phyloP scores from a whole-genome alignment of 2,797 vertebrate species.

The Schizopygopsis malacanthus region DNA sequence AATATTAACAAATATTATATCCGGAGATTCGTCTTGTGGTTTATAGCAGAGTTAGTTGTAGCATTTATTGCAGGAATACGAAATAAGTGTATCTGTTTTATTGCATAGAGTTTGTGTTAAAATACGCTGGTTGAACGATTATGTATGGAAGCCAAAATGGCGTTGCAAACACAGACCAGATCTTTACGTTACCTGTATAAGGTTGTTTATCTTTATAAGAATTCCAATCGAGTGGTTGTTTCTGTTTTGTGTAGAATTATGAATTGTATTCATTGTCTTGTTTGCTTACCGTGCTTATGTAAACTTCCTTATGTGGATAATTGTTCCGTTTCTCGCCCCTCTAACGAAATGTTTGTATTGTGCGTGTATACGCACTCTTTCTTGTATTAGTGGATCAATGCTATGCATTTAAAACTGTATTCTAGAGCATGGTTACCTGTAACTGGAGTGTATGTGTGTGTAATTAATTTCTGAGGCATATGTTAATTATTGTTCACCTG shows the following conservation, averaged over 20 bases:
- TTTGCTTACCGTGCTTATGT: neutral
- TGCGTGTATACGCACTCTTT: neutral
- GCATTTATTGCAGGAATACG: no score
- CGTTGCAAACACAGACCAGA: constrained; percentile 57
- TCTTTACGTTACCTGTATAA: no score
- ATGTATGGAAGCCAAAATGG: constrained; percentile 72
- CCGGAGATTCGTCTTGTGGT: neutral
- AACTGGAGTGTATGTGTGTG: neutral
- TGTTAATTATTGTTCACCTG: neutral
- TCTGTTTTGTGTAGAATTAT: neutral
- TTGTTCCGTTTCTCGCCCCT: neutral
- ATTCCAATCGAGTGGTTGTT: neutral
- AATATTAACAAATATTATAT: neutral
- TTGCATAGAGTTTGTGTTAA: neutral
- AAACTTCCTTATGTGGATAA: neutral
- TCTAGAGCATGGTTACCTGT: neutral
- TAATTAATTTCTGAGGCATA: neutral
- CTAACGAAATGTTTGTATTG: neutral
- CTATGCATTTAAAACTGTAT: neutral
- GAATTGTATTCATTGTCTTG: neutral
- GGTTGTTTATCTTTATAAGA: neutral
- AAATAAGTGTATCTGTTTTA: neutral
- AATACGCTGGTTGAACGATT: neutral
- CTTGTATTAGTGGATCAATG: neutral
- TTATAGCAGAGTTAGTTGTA: neutral